phyloP scores from a whole-genome alignment of 2,888 invertebrate genomes.

The Taenaris catops region DNA sequence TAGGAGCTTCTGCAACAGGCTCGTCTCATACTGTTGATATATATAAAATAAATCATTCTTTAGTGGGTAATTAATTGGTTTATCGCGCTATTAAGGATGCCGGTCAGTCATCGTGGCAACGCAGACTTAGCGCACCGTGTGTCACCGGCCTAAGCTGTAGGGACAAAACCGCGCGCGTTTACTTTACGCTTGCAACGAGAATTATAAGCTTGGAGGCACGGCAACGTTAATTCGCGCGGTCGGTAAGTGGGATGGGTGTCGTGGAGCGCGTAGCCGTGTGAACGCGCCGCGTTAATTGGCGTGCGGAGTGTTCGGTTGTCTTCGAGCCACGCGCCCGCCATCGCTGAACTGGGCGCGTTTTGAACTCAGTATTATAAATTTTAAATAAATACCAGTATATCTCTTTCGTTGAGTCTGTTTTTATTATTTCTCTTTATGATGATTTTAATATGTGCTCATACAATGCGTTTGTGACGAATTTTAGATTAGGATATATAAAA shows the following conservation, averaged over 20 bases:
- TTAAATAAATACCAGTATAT: conserved; percentile 32
- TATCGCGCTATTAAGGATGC: no score
- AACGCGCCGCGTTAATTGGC: conserved; percentile 72
- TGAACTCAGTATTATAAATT: conserved; percentile 51
- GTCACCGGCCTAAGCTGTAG: no score
- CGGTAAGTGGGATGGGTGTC: conserved; percentile 14
- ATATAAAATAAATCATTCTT: no score
- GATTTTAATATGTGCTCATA: conserved; percentile 13
- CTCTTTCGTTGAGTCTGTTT: conserved; percentile 25
- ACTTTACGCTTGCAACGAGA: conserved; percentile 33
- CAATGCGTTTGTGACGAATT: no score
- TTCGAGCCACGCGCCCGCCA: conserved; percentile 49
- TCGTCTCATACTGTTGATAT: no score
- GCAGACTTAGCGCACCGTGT: no score
- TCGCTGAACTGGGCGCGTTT: conserved; percentile 41
- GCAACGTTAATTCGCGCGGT: conserved; percentile 11
- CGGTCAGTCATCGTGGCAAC: no score
- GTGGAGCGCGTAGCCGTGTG: conserved; percentile 54
- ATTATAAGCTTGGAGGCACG: conserved; percentile 1
- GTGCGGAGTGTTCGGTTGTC: conserved; percentile 63
- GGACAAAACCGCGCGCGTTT: conserved; percentile 39
- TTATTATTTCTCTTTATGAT: conserved; percentile 21
- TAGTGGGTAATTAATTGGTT: background rate
- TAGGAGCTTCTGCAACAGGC: no score
- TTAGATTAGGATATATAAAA: no score